Conservation (phyloP, 2,797 vertebrate genomes). For the Clarias laeviceps region DNA sequence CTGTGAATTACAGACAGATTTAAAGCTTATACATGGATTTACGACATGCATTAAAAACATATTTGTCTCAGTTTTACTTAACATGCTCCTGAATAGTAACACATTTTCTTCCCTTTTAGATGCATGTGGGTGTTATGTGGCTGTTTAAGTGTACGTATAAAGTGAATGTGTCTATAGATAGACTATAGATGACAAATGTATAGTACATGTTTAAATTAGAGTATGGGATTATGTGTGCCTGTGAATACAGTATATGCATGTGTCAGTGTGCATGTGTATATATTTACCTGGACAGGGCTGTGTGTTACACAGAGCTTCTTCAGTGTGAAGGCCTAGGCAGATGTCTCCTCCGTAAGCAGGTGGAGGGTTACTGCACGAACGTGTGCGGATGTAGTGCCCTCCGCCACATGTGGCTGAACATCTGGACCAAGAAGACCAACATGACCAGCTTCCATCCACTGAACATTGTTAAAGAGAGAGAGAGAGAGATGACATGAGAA, state of each 20-base stretch:
- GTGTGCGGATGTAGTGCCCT: slow-evolving; percentile 94
- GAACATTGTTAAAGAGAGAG: slow-evolving; percentile 40
- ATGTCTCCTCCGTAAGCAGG: slow-evolving; percentile 94
- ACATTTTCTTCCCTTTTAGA: background rate
- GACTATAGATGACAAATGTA: too few species aligned
- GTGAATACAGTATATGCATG: background rate
- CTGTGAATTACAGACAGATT: background rate
- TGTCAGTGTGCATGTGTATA: background rate
- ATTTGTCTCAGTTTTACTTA: background rate
- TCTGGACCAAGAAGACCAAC: slow-evolving; percentile 96
- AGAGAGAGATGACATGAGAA: background rate
- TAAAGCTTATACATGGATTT: background rate
- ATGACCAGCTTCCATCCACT: slow-evolving; percentile 98
- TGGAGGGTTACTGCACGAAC: slow-evolving; percentile 90
- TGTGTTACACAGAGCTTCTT: slow-evolving; percentile 94
- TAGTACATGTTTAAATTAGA: background rate
- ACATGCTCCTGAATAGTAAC: background rate
- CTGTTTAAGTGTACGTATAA: background rate
- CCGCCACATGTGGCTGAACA: slow-evolving; percentile 96
- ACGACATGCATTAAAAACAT: background rate
- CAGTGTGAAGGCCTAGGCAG: slow-evolving; percentile 95
- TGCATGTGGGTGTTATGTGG: background rate
- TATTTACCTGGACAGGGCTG: slow-evolving; percentile 88
- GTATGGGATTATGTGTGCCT: background rate
- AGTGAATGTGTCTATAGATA: background rate